Conservation (phyloP, 2,113 vertebrate genomes). For the Sylvia atricapilla region DNA sequence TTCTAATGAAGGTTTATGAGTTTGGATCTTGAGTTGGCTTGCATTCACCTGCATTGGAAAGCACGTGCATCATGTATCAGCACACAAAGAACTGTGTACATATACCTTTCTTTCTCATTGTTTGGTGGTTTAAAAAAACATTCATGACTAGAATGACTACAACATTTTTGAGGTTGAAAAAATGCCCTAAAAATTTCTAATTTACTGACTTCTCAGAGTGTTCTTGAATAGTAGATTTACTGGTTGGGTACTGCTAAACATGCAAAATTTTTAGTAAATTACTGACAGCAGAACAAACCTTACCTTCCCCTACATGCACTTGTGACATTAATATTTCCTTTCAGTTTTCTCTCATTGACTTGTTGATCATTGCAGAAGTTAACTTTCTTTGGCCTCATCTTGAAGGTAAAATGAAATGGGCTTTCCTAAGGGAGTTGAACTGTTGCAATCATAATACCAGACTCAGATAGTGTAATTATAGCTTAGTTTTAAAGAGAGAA, state of each 20-base stretch:
- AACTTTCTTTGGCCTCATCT: neutral
- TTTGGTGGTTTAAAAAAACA: neutral
- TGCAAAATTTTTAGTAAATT: neutral
- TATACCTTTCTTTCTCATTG: neutral
- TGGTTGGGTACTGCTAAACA: neutral
- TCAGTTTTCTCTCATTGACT: neutral
- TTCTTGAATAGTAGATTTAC: neutral
- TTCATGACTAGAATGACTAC: neutral
- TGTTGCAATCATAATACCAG: neutral
- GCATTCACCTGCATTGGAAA: neutral
- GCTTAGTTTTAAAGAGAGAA: neutral
- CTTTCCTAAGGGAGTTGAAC: neutral
- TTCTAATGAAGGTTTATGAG: fast-evolving
- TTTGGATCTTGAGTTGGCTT: neutral
- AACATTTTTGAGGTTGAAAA: neutral
- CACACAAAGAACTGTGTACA: neutral
- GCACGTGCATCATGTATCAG: neutral
- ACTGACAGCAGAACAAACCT: neutral
- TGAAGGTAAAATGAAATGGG: neutral
- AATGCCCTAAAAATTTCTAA: neutral
- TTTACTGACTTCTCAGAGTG: neutral
- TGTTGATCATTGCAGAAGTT: neutral
- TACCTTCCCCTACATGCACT: neutral
- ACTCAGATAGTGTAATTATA: neutral
- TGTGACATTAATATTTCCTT: neutral